Evolutionary conservation across 2,113 vertebrate species (phyloP).

Genomic region (Falcunculus frontatus): DNA sequence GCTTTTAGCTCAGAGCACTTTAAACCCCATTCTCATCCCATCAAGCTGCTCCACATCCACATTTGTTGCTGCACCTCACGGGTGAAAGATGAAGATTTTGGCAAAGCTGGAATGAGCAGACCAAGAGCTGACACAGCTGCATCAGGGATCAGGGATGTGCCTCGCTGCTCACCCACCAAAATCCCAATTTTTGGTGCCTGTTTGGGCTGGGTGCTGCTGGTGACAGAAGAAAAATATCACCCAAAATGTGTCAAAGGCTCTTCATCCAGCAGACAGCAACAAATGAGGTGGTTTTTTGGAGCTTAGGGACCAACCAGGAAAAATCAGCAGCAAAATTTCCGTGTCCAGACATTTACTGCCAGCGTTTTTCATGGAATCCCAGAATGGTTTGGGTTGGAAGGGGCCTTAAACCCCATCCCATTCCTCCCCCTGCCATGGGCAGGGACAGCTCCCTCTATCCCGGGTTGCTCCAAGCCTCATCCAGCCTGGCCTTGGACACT

Average conservation of each 20-base stretch:
- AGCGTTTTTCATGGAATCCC: accelerated
- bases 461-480: accelerated
- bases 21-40: accelerated
- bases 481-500: background rate
- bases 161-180: accelerated
- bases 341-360: accelerated
- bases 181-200: background rate
- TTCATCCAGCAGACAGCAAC: background rate
- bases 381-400: background rate
- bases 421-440: background rate
- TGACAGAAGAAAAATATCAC: background rate
- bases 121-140: background rate
- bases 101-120: background rate
- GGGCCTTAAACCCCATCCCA: background rate
- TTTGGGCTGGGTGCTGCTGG: background rate
- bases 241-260: background rate
- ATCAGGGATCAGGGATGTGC: accelerated
- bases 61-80: accelerated
- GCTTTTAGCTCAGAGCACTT: background rate
- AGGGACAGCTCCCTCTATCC: background rate
- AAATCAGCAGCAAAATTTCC: background rate
- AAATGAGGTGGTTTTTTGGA: background rate
- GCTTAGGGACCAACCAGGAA: background rate
- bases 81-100: background rate
- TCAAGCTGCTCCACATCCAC: background rate